Percentiles rank a stretch among this genome's conserved stretches.
Conservation (phyloP, 1,140 invertebrate species). For the Berghia stephanieae region DNA sequence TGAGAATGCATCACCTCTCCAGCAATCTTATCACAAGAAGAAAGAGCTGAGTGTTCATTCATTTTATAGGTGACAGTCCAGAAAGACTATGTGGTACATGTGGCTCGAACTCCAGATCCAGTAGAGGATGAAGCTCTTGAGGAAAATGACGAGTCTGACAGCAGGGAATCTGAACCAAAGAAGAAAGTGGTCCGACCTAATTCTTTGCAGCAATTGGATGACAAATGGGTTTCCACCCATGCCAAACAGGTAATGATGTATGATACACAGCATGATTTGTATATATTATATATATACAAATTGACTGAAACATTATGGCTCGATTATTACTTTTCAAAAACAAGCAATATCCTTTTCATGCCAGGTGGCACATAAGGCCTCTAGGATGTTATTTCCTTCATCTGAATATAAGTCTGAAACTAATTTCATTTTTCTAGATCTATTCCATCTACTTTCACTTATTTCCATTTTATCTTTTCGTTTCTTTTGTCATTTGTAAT, state of each 20-base stretch:
- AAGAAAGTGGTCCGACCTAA: conserved; percentile 40
- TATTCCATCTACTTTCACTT: too few relatives aligned
- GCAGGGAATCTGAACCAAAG: conserved; percentile 39
- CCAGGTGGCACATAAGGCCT: too few relatives aligned
- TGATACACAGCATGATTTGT: too few relatives aligned
- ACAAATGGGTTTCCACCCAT: conserved; percentile 63
- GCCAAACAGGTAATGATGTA: conserved; percentile 61
- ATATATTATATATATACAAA: too few relatives aligned
- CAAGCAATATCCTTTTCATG: too few relatives aligned
- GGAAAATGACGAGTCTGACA: conserved; percentile 45
- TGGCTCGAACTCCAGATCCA: conserved; percentile 77
- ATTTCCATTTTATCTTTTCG: too few relatives aligned
- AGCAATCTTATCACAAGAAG: too few relatives aligned
- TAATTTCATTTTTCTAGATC: conserved; percentile 8
- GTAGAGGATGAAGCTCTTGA: conserved; percentile 67
- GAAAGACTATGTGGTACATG: conserved; percentile 78
- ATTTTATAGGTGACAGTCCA: conserved; percentile 70
- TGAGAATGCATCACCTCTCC: neutral
- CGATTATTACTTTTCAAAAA: too few relatives aligned
- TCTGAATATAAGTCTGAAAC: neutral
- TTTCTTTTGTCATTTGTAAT: too few relatives aligned
- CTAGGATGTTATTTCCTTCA: neutral
- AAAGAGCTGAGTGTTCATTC: too few relatives aligned
- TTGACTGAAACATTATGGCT: too few relatives aligned
- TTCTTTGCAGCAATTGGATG: conserved; percentile 52